These are phyloP conservation scores for Machaerirhynchus nigripectus DNA, from an alignment of 2,113 vertebrate genomes.

Conservation along the genomic window DNA sequence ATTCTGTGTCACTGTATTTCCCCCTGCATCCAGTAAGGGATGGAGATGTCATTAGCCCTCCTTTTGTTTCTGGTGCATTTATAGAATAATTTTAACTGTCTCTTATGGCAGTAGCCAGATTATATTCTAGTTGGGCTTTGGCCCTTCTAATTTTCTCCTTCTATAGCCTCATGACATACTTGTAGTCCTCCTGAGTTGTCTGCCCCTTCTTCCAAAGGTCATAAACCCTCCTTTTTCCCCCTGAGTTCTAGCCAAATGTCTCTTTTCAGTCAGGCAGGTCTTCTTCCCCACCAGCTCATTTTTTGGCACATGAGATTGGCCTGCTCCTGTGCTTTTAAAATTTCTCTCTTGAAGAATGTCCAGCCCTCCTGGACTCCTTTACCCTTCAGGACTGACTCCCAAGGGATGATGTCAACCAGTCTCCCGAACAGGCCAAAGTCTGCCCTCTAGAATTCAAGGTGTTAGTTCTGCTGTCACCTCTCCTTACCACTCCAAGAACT, in stretches of 20 bases:
- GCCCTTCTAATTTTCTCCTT: background rate
- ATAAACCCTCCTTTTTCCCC: background rate
- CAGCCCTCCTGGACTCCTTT: background rate
- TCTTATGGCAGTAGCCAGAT: background rate
- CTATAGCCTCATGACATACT: background rate
- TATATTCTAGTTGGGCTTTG: background rate
- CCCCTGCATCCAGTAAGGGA: background rate
- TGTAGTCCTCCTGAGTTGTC: background rate
- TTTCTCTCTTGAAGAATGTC: background rate
- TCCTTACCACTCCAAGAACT: background rate
- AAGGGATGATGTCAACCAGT: background rate
- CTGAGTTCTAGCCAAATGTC: background rate
- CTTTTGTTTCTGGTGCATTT: background rate
- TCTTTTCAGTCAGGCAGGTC: background rate
- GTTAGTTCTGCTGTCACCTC: background rate
- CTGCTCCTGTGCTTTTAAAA: background rate
- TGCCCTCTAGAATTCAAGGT: background rate
- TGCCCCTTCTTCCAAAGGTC: background rate
- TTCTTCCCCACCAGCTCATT: background rate
- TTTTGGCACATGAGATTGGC: accelerated
- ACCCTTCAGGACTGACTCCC: background rate
- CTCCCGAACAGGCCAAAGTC: background rate
- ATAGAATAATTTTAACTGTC: background rate
- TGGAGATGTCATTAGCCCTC: background rate
- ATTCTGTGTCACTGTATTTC: background rate